Evolutionary conservation across 2,888 invertebrate genomes (phyloP).

Genomic region (Charanyca ferruginea): DNA sequence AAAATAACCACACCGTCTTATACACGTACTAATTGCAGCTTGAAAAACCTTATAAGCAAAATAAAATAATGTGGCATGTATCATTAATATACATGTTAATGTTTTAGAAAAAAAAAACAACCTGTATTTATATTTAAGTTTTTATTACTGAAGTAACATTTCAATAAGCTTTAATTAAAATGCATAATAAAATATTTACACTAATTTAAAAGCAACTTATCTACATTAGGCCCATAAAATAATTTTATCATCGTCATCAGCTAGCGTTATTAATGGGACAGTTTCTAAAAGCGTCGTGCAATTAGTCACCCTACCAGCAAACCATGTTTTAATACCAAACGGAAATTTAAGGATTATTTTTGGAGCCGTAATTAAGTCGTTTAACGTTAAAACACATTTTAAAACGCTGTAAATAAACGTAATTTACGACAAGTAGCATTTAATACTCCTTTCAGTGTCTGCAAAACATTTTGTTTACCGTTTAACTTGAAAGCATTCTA

Average conservation of each 20-base stretch:
- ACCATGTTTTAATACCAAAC: slow-evolving; percentile 69
- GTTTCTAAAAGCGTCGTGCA: slow-evolving; percentile 55
- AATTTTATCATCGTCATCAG: slow-evolving; percentile 57
- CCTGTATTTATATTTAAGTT: background rate
- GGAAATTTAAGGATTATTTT: slow-evolving; percentile 75
- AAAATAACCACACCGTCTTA: slow-evolving; percentile 31
- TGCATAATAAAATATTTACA: slow-evolving; percentile 30
- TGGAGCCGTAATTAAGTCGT: slow-evolving; percentile 76
- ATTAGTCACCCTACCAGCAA: slow-evolving; percentile 63
- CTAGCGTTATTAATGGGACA: slow-evolving; percentile 51
- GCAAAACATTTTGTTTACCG: slow-evolving; percentile 63
- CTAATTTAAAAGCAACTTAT: slow-evolving; percentile 54
- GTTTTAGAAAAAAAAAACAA: slow-evolving; percentile 4
- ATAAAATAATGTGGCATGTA: slow-evolving; percentile 3
- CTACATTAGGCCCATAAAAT: slow-evolving; percentile 51
- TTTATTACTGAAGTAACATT: slow-evolving; percentile 1
- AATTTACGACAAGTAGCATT: slow-evolving; percentile 68
- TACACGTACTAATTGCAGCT: background rate
- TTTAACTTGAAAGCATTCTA: slow-evolving; percentile 68
- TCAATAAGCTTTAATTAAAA: slow-evolving; percentile 36
- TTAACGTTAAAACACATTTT: slow-evolving; percentile 73
- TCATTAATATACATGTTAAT: background rate
- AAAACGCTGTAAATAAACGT: slow-evolving; percentile 71
- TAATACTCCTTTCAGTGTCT: slow-evolving; percentile 44
- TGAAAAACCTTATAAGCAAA: background rate